Evolutionary conservation across 1,140 invertebrate species (phyloP).

Genomic region (Heliconius congener): DNA sequence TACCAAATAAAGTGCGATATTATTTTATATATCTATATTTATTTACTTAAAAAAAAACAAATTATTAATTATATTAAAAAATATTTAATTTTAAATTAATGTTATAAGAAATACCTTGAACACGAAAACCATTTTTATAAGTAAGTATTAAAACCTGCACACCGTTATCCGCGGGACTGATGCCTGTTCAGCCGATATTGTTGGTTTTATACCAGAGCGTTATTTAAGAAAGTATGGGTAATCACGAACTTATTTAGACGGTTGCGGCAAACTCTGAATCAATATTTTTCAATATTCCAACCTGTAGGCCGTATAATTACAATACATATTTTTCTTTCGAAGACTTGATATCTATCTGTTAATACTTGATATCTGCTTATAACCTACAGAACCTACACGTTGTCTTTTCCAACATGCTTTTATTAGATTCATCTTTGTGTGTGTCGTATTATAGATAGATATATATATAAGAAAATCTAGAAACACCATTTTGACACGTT

Average conservation of each 20-base stretch:
- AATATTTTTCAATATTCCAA: conserved; percentile 75
- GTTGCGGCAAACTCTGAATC: conserved; percentile 77
- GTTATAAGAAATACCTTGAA: conserved; percentile 61
- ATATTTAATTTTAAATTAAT: conserved; percentile 16
- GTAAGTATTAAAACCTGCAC: conserved; percentile 36
- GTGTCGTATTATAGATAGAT: too few species aligned
- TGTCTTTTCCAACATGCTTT: too few species aligned
- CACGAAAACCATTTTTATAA: conserved; percentile 64
- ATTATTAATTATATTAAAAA: conserved; percentile 2
- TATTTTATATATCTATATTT: background rate
- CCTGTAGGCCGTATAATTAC: conserved; percentile 23
- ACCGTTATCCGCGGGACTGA: conserved; percentile 61
- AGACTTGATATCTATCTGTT: background rate
- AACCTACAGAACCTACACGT: too few species aligned
- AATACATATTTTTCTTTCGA: conserved; percentile 9
- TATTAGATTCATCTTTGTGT: too few species aligned
- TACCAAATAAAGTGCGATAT: background rate
- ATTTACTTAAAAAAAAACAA: background rate
- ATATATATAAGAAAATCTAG: too few species aligned
- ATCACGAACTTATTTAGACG: conserved; percentile 62
- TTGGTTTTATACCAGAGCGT: conserved; percentile 69
- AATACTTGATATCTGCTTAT: too few species aligned
- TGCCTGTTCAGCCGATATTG: conserved; percentile 49
- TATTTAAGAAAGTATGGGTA: conserved; percentile 66
- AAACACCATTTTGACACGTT: too few species aligned